These are phyloP conservation scores for Eupleurogrammus muticus DNA, from an alignment of 2,797 vertebrate genomes.

Conservation along the genomic window DNA sequence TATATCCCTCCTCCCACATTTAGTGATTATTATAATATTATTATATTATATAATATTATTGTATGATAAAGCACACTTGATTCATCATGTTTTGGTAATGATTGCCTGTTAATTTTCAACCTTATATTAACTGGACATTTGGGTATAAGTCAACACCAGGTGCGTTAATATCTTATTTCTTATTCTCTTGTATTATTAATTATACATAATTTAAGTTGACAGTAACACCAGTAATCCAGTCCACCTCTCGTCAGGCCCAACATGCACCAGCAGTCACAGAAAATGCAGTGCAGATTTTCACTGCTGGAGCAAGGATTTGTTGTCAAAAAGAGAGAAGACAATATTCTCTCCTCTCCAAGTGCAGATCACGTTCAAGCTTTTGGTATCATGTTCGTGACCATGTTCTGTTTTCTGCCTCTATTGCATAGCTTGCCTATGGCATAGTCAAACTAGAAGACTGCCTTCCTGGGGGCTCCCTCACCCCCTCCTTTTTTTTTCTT, in stretches of 20 bases:
- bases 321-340: constrained; percentile 1
- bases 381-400: constrained; percentile 7
- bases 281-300: background rate
- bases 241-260: background rate
- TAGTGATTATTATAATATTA: no score
- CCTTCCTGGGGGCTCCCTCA: constrained; percentile 13
- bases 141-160: no score
- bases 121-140: no score
- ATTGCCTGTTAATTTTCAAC: no score
- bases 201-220: no score
- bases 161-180: no score
- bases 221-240: background rate
- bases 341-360: background rate
- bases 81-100: no score
- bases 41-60: no score
- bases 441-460: constrained; percentile 13
- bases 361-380: constrained; percentile 23
- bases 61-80: no score
- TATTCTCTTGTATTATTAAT: no score
- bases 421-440: background rate
- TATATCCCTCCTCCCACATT: no score
- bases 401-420: constrained; percentile 15
- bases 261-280: background rate
- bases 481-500: constrained; percentile 4
- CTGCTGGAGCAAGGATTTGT: background rate